Base-by-base conservation (phyloP, 2,888 invertebrate species). In the Poecilobothrus nobilitatus region DNA sequence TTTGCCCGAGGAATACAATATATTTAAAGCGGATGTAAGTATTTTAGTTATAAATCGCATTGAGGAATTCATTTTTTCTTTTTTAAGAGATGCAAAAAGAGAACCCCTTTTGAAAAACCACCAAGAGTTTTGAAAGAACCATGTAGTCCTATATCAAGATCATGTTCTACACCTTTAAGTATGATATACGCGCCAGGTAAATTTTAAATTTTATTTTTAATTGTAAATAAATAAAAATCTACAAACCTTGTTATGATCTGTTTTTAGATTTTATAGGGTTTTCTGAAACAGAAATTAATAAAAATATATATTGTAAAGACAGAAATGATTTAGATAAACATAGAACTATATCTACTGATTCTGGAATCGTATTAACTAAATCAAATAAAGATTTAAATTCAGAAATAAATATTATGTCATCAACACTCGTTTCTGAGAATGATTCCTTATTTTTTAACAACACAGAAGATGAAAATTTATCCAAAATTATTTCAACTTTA, bases 21-120 rank as follows among this genome's bases (percentile, higher is more conserved):
- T 75, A 3, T 76, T 73, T n/a, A 75, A 76, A 53, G 69, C 75
- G 65, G 70, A 75, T 70, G 80, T 80, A 74, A 77, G 76, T 72
- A 18, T 53, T 53, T 53, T 53, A 53, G 9, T 34, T 34, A 7
- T 34, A 34, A 34, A 5, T 34, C 8, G 34, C 5, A 53, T 53
- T 53, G 53, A 8, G 6, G 18, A 53, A 53, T 8, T 61, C 20
- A 9, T 62, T 10, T 62, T 7, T 21, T 62, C 1, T 21, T 37
- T 67, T 69, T 15, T 8, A 27, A 69, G 69, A 20, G 66, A 27
- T 18, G 2, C 12, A 67, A 69, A 65, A 15, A 67, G 53, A 69
- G 27, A 68, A 10, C 0, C 6, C 21, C 27, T 1, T 15, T 1
- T 15, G 18, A 63, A 15, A 27, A 63, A 15, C 15, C 27, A n/a